Evolutionary conservation across 2,888 invertebrate species (phyloP), one percentile per base, ranked within the genome.

Genomic region (Spodoptera picta): DNA sequence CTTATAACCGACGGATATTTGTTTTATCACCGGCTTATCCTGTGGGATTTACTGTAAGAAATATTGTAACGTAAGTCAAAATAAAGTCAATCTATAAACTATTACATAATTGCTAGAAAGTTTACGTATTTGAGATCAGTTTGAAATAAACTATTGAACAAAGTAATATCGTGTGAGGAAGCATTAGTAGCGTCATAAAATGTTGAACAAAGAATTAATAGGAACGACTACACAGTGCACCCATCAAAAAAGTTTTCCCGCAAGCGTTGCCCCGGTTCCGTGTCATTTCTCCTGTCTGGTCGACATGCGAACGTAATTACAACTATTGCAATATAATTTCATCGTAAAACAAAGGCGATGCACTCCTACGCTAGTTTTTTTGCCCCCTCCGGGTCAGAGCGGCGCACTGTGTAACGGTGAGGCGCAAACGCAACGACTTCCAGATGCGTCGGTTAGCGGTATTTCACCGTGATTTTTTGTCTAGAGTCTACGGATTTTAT

Each of bases 381-480:
- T 74, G 74, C 64, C 70, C 77, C 70, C 58, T 73, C 69, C 82
- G 79, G 89, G 89, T 88, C 87, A 85, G 80, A 75, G 75, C 76
- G 80, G 83, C 66, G 77, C 71, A 76, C 82, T 69, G 81, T 77
- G 84, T 92, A 92, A 92, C 93, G 93, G 93, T 92, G 91, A 87
- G 88, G 85, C 85, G 87, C 85, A 82, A 69, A 87, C 87, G 88
- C 90, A 91, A 93, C 90, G 90, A 86, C 84, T 89, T 88, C 92
- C 94, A 94, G 93, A 94, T 94, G 94, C 86, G 88, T 64, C 81
- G 88, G 78, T 80, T 93, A 93, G 93, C 93, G 93, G 94, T 93
- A 92, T 88, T 87, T 86, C 84, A 82, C 83, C 77, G 80, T 81
- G 81, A 81, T 90, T 91, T 92, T 93, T 93, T 92, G 87, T 87